phyloP scores from a whole-genome alignment of 1,140 invertebrate genomes.

The Cyclina sinensis region DNA sequence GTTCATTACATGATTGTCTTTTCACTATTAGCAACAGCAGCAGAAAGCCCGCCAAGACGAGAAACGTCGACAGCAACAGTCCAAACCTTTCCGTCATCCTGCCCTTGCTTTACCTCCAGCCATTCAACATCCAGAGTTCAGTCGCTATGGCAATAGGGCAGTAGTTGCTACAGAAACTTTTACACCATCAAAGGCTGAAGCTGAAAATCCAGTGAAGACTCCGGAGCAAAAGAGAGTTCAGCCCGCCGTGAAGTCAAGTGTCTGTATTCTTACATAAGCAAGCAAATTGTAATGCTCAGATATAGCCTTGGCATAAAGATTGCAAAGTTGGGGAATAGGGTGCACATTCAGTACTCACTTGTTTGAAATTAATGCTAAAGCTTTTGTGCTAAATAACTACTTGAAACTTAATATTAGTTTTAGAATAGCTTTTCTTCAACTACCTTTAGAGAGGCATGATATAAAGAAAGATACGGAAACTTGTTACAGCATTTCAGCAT shows the following conservation, averaged over 20 bases:
- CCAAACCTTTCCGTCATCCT: not conserved
- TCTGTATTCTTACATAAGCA: conserved; percentile 67
- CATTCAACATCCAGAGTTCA: conserved; percentile 67
- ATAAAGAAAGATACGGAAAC: not conserved
- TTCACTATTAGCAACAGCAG: conserved; percentile 72
- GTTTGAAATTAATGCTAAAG: not conserved
- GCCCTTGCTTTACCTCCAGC: not conserved
- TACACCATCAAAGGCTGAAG: not conserved
- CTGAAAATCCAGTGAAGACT: not conserved
- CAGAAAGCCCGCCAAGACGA: conserved; percentile 69
- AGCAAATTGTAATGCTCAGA: not conserved
- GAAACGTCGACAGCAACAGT: conserved; percentile 55
- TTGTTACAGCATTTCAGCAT: not conserved
- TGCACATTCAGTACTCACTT: not conserved
- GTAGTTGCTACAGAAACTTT: conserved; percentile 69
- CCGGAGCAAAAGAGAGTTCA: not conserved
- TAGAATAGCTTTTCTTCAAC: not conserved
- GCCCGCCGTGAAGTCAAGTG: conserved; percentile 68
- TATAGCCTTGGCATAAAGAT: not conserved
- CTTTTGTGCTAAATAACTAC: not conserved
- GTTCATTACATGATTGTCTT: no score
- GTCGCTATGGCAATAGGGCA: conserved; percentile 76
- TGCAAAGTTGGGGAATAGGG: conserved; percentile 4
- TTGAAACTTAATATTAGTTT: not conserved
- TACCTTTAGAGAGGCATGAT: not conserved